Evolutionary conservation across 2,888 invertebrate genomes (phyloP).

Genomic region (Syrista parreyssii): DNA sequence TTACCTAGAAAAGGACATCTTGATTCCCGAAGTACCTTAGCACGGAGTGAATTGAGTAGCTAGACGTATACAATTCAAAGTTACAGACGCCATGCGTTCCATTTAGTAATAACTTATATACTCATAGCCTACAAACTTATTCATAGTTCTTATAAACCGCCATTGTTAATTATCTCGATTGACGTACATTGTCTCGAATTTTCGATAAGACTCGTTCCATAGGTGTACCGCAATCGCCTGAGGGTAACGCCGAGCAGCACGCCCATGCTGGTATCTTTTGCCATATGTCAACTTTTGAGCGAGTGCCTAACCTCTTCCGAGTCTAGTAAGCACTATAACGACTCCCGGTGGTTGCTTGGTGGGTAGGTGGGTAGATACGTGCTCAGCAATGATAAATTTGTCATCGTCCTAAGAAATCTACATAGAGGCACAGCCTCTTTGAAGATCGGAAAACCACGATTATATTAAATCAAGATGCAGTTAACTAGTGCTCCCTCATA

Average conservation of each 20-base stretch:
- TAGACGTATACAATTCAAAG: background rate
- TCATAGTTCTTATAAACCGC: background rate
- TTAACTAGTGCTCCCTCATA: background rate
- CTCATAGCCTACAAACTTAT: background rate
- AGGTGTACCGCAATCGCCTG: background rate
- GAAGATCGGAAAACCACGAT: constrained; percentile 5
- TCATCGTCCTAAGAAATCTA: background rate
- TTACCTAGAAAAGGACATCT: background rate
- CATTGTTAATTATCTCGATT: background rate
- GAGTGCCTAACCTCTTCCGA: background rate
- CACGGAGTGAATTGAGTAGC: background rate
- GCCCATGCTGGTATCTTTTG: background rate
- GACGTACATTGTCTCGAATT: background rate
- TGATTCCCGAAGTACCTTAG: background rate
- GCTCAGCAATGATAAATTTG: constrained; percentile 7
- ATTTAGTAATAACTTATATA: background rate
- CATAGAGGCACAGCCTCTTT: constrained; percentile 2
- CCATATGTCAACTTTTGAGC: constrained; percentile 3
- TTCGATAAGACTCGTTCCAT: background rate
- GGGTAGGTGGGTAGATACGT: background rate
- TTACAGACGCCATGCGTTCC: background rate
- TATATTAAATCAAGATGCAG: constrained; percentile 4
- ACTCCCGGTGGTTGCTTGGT: background rate
- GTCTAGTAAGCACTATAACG: background rate
- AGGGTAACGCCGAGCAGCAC: background rate